A percentile compares a stretch with the other conserved stretches of the same genome.
phyloP scores from a whole-genome alignment of 2,797 vertebrate genomes.

The Gymnocypris eckloni region DNA sequence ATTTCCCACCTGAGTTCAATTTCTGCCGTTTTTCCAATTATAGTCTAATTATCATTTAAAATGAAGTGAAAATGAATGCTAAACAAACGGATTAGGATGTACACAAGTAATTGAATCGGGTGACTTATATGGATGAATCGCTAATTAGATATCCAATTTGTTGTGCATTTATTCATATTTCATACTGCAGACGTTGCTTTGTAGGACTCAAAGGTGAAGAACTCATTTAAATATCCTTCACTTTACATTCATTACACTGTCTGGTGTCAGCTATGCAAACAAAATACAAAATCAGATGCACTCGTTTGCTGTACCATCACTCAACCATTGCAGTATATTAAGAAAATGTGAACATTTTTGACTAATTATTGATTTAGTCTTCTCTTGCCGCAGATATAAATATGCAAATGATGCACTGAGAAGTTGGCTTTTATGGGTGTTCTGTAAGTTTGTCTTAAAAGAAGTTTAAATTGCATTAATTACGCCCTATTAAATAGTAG shows the following conservation, averaged over 20 bases:
- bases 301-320: conserved; percentile 6
- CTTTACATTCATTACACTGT: conserved; percentile 10
- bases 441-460: background rate
- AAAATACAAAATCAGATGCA: background rate
- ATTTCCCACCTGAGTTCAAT: conserved; percentile 76
- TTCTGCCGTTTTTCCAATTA: conserved; percentile 74
- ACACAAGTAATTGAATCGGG: conserved; percentile 69
- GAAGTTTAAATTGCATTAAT: background rate
- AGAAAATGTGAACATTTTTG: background rate
- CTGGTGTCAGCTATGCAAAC: conserved; percentile 6
- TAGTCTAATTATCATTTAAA: conserved; percentile 74
- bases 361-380: background rate
- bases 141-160: conserved; percentile 66
- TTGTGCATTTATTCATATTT: conserved; percentile 59
- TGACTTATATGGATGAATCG: conserved; percentile 66
- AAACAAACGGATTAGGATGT: conserved; percentile 65
- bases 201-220: background rate
- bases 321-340: background rate
- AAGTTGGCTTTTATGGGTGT: background rate
- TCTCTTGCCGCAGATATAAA: background rate
- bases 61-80: conserved; percentile 65
- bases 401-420: background rate
- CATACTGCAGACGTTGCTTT: background rate
- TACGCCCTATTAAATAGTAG: background rate
- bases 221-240: conserved; percentile 20